Evolutionary conservation across 2,113 vertebrate genomes (phyloP).

Genomic region (Nematolebias whitei): DNA sequence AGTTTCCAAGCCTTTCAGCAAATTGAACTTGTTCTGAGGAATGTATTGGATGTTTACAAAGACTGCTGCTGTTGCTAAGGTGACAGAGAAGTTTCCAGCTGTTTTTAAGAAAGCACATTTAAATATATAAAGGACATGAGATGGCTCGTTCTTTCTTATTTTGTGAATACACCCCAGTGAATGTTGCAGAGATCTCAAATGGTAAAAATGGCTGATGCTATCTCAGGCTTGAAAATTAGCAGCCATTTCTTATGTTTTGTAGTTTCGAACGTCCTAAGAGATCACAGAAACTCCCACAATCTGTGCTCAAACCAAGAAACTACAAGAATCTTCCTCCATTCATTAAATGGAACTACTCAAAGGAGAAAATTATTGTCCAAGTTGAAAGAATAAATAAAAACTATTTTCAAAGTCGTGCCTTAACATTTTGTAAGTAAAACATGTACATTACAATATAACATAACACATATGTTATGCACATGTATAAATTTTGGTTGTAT

Average conservation of each 20-base stretch:
- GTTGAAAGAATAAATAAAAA: not conserved
- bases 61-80: constrained; percentile 6
- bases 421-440: not conserved
- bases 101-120: not conserved
- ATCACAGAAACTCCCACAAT: not conserved
- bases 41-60: constrained; percentile 46
- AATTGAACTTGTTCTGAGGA: constrained; percentile 30
- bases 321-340: too few species aligned
- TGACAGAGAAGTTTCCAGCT: constrained; percentile 17
- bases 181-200: too few species aligned
- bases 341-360: too few species aligned
- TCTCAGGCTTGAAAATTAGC: too few species aligned
- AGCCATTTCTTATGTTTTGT: too few species aligned
- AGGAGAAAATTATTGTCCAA: not conserved
- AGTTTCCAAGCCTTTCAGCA: constrained; percentile 35
- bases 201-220: too few species aligned
- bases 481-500: not conserved
- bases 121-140: not conserved
- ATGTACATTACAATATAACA: not conserved
- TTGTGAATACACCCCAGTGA: too few species aligned
- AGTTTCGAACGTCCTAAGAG: too few species aligned
- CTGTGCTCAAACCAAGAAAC: too few species aligned
- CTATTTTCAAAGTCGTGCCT: not conserved
- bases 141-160: too few species aligned
- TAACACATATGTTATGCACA: not conserved